Evolutionary conservation across 2,797 vertebrate species (phyloP).

Genomic region (Mormyrops attenuatus): DNA sequence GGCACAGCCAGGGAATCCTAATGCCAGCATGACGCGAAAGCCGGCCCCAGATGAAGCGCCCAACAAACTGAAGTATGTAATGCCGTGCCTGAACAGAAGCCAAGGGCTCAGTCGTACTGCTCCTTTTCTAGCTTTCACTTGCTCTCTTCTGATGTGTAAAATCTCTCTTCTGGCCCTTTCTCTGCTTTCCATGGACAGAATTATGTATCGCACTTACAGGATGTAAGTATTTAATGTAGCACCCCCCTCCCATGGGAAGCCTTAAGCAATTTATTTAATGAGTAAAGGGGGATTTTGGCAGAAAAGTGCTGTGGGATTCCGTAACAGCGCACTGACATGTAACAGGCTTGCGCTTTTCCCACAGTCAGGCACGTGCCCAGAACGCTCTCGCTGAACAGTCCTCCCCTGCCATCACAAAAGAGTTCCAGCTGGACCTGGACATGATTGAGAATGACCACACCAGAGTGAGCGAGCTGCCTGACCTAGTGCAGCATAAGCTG

Average conservation of each 20-base stretch:
- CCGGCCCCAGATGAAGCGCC: slow-evolving; percentile 82
- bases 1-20: slow-evolving; percentile 65
- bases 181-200: slow-evolving; percentile 94
- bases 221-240: slow-evolving; percentile 84
- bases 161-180: slow-evolving; percentile 76
- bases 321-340: not conserved
- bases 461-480: slow-evolving; percentile 83
- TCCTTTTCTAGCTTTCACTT: not conserved
- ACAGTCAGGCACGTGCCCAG: slow-evolving; percentile 83
- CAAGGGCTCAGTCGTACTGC: not conserved
- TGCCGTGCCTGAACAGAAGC: not conserved
- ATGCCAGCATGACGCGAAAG: slow-evolving; percentile 74
- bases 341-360: slow-evolving; percentile 37
- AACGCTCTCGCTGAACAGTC: slow-evolving; percentile 72
- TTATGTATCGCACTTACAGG: slow-evolving; percentile 99
- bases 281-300: not conserved
- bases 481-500: slow-evolving; percentile 92
- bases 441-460: slow-evolving; percentile 91
- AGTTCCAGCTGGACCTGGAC: slow-evolving; percentile 95
- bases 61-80: slow-evolving; percentile 88
- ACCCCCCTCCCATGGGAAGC: not conserved
- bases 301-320: not conserved
- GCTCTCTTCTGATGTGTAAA: slow-evolving; percentile 34
- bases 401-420: slow-evolving; percentile 74
- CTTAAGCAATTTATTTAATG: not conserved